Conservation (phyloP, 2,888 invertebrate species). For the Leucoma salicis region DNA sequence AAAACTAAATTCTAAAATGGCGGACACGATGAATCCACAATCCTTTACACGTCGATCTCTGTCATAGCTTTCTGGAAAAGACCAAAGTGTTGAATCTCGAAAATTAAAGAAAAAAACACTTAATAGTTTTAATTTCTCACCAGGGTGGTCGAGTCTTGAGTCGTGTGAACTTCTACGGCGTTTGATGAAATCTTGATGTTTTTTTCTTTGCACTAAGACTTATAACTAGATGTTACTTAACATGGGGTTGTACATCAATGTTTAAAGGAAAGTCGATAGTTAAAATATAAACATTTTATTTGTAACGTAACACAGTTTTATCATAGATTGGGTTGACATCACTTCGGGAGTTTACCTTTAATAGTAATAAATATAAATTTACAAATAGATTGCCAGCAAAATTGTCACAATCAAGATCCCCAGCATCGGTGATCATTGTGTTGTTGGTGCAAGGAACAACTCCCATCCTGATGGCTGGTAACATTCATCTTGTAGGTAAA, state of each 20-base stretch:
- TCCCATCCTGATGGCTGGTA: no score
- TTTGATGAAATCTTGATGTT: conserved; percentile 10
- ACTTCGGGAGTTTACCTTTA: neutral
- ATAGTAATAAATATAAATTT: neutral
- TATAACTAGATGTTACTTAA: conserved; percentile 28
- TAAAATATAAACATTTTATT: conserved; percentile 3
- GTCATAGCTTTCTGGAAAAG: conserved; percentile 59
- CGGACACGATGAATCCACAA: conserved; percentile 26
- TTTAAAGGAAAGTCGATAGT: conserved; percentile 40
- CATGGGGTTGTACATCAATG: conserved; percentile 19
- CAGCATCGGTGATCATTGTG: no score
- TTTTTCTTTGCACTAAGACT: conserved; percentile 32
- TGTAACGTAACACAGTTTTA: neutral
- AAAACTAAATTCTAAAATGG: conserved; percentile 16
- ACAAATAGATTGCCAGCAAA: no score
- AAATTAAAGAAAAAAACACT: conserved; percentile 27
- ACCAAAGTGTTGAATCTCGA: conserved; percentile 70
- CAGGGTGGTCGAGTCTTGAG: conserved; percentile 34
- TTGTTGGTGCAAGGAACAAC: no score
- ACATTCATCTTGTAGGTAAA: no score
- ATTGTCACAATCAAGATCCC: no score
- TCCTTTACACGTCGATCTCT: conserved; percentile 29
- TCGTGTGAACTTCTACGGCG: conserved; percentile 2
- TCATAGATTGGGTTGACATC: no score
- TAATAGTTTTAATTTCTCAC: conserved; percentile 39